Evolutionary conservation across 2,888 invertebrate genomes (phyloP), one percentile per base, ranked within the genome.

Genomic region (Metacarcinus magister): DNA sequence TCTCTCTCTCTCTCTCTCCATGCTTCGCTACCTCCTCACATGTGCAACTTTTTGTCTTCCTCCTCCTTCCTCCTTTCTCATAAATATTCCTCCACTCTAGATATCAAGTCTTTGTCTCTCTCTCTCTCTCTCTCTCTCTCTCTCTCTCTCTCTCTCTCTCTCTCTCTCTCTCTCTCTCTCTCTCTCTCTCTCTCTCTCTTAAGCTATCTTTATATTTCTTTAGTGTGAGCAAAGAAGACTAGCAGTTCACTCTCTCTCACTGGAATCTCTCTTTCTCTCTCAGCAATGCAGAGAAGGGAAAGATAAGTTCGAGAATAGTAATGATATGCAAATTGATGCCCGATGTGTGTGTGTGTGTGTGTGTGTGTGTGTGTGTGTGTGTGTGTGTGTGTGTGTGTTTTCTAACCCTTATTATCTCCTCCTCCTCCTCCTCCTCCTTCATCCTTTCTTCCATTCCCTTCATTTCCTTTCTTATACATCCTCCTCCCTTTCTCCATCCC

Each of bases 91-190:
- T 67, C 67, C 67, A 13, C 23, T 67, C 67, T 67, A 67, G 67
- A 67, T 67, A 67, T 67, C 67, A 67, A n/a, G 67, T 67, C 67
- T 67, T 67, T 67, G 67, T 67, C 67, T 67, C 67, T n/a, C 67
- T 67, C 67, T 67, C 67, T 67, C 67, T 67, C 67, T 60, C 60
- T 60, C 60, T 60, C 60, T 60, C 60, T 60, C 60, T 60, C 60
- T 60, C 60, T 60, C 60, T 60, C 60, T 60, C 60, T 60, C 60
- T 60, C 60, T 60, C 60, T 67, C 67, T 67, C 67, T 67, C 67
- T 67, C 67, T 67, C 67, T 67, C 67, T 67, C 67, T 67, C 67
- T 67, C 67, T 67, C 67, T 67, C 67, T 67, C 67, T 67, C 67
- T 67, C 67, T 67, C 67, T 67, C 67, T 67, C 67, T 67, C 67